Conservation (phyloP, 2,797 vertebrate species). For the Philypnodon macrostomus region DNA sequence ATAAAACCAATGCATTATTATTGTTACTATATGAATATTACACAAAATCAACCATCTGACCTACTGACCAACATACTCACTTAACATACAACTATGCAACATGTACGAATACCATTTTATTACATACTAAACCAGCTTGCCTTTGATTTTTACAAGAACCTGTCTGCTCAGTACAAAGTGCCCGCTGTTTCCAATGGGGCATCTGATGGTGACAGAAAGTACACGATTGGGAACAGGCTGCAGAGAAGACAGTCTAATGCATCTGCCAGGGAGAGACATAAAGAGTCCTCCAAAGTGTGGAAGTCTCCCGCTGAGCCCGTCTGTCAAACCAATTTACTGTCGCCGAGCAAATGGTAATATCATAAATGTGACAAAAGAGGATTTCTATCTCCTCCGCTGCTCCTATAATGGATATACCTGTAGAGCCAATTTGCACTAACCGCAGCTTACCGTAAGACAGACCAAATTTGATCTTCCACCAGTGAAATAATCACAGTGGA, state of each 20-base stretch:
- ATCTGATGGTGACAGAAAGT: conserved; percentile 45
- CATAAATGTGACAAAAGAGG: conserved; percentile 44
- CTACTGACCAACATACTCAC: conserved; percentile 11
- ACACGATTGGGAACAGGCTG: no score
- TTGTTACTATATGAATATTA: no score
- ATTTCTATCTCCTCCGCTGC: conserved; percentile 22
- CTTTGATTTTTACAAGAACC: conserved; percentile 1
- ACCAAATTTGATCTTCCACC: conserved; percentile 40
- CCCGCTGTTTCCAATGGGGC: conserved; percentile 16
- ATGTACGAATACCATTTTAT: not conserved
- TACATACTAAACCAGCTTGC: not conserved
- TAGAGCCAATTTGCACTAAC: conserved; percentile 42
- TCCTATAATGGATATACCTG: conserved; percentile 48
- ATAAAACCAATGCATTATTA: no score
- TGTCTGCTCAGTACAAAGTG: conserved; percentile 11
- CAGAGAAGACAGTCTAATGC: conserved; percentile 38
- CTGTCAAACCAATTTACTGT: conserved; percentile 43
- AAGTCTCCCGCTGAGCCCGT: conserved; percentile 55
- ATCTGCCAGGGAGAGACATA: conserved; percentile 68
- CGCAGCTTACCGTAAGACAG: conserved; percentile 25
- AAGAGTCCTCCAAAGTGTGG: conserved; percentile 70
- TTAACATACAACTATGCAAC: not conserved
- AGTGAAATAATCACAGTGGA: conserved; percentile 36
- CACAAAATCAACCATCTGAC: conserved; percentile 7
- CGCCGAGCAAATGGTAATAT: conserved; percentile 48